Evolutionary conservation across 2,113 vertebrate genomes (phyloP).

Genomic region (Salvelinus namaycush): DNA sequence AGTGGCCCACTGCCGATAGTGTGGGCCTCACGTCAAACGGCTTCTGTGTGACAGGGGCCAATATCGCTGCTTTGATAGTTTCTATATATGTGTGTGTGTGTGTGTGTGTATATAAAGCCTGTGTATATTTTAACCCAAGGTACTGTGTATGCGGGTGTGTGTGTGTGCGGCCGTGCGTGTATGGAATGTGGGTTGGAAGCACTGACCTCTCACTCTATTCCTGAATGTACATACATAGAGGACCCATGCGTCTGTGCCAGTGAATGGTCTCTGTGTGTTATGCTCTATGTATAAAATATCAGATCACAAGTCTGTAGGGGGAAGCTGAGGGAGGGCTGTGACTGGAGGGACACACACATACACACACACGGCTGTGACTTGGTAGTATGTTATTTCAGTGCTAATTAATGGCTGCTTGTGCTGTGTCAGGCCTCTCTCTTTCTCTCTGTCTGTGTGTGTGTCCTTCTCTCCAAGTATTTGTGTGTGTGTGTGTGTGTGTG

Average conservation of each 20-base stretch:
- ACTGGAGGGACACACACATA: no score
- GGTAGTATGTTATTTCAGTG: slow-evolving; percentile 35
- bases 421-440: slow-evolving; percentile 22
- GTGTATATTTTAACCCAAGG: not conserved
- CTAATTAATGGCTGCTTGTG: slow-evolving; percentile 41
- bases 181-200: slow-evolving; percentile 7
- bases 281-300: slow-evolving; percentile 12
- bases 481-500: not conserved
- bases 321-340: not conserved
- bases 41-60: slow-evolving; percentile 24
- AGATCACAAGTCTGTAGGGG: slow-evolving; percentile 2
- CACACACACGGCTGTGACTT: no score
- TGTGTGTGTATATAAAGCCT: not conserved
- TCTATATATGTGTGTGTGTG: not conserved
- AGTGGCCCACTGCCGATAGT: not conserved
- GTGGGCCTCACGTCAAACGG: slow-evolving; percentile 44
- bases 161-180: slow-evolving; percentile 8
- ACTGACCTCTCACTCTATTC: slow-evolving; percentile 36
- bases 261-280: slow-evolving; percentile 24
- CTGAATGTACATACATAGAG: slow-evolving; percentile 35
- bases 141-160: slow-evolving; percentile 15
- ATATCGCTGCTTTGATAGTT: not conserved
- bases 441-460: not conserved
- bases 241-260: slow-evolving; percentile 11
- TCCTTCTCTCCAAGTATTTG: not conserved